Evolutionary conservation across 1,140 invertebrate genomes (phyloP).

Genomic region (Heliconius nattereri): DNA sequence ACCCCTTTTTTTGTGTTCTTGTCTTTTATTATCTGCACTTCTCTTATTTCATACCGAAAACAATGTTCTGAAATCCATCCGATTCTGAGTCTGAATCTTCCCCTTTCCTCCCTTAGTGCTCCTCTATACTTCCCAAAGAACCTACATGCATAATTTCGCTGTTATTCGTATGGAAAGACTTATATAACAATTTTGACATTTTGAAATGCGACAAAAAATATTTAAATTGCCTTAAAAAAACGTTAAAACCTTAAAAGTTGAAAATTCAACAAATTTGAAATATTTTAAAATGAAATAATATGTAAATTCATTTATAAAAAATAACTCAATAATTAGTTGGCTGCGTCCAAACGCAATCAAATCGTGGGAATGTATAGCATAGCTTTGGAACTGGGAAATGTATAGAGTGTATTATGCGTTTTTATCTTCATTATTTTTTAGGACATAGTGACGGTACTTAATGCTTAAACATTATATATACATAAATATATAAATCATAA

Average conservation of each 20-base stretch:
- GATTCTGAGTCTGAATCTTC: too few species aligned
- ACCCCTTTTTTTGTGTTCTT: background rate
- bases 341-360: slow-evolving; percentile 10
- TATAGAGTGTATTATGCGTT: background rate
- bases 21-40: background rate
- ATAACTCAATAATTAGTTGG: slow-evolving; percentile 14
- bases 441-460: background rate
- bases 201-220: background rate
- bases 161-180: too few species aligned
- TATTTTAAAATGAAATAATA: slow-evolving; percentile 15
- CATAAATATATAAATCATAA: too few species aligned
- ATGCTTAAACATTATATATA: too few species aligned
- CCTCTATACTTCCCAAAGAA: too few species aligned
- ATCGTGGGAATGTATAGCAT: slow-evolving; percentile 10
- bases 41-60: background rate
- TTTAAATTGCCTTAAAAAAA: background rate
- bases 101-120: too few species aligned
- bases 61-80: too few species aligned
- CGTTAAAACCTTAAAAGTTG: background rate
- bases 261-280: slow-evolving; percentile 12
- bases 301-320: slow-evolving; percentile 12
- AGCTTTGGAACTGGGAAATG: background rate
- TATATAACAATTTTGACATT: background rate
- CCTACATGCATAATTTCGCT: too few species aligned
- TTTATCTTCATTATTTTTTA: background rate